phyloP scores from a whole-genome alignment of 1,140 invertebrate genomes.

The Brachionus rubens region DNA sequence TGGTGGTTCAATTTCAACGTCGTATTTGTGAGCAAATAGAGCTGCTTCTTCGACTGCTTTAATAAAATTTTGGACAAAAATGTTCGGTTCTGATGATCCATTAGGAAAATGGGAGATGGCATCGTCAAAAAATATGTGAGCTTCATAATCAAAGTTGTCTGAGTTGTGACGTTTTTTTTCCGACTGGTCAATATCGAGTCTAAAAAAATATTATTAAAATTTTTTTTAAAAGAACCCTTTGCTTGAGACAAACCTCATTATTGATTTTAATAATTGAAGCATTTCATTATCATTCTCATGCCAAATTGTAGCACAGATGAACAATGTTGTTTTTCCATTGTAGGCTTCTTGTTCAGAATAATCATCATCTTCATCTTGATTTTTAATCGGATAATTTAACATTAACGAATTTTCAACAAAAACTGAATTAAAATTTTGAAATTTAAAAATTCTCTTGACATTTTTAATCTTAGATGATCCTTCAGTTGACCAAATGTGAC shows the following conservation, averaged over 20 bases:
- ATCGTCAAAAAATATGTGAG: conserved; percentile 46
- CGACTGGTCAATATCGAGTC: conserved; percentile 39
- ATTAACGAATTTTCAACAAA: conserved; percentile 39
- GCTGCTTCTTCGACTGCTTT: conserved; percentile 53
- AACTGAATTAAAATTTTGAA: conserved; percentile 2
- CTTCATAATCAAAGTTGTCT: conserved; percentile 39
- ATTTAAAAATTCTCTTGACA: conserved; percentile 42
- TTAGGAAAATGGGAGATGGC: conserved; percentile 17
- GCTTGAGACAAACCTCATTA: too few relatives aligned
- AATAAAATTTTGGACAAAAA: conserved; percentile 52
- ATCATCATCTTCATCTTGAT: conserved; percentile 69
- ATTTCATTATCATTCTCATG: conserved; percentile 59
- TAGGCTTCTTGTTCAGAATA: conserved; percentile 61
- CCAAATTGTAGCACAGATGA: conserved; percentile 59
- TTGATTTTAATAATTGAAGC: conserved; percentile 56
- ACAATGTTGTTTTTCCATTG: conserved; percentile 46
- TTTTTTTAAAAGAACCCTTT: too few relatives aligned
- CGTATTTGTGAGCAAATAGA: conserved; percentile 48
- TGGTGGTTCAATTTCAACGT: conserved; percentile 50
- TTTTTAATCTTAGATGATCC: conserved; percentile 63
- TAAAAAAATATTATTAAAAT: neutral
- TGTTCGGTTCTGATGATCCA: conserved; percentile 48
- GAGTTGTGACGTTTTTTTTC: conserved; percentile 2
- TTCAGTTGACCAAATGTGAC: conserved; percentile 96
- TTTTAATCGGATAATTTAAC: conserved; percentile 11